Evolutionary conservation across 2,797 vertebrate species (phyloP).

Genomic region (Huso huso): DNA sequence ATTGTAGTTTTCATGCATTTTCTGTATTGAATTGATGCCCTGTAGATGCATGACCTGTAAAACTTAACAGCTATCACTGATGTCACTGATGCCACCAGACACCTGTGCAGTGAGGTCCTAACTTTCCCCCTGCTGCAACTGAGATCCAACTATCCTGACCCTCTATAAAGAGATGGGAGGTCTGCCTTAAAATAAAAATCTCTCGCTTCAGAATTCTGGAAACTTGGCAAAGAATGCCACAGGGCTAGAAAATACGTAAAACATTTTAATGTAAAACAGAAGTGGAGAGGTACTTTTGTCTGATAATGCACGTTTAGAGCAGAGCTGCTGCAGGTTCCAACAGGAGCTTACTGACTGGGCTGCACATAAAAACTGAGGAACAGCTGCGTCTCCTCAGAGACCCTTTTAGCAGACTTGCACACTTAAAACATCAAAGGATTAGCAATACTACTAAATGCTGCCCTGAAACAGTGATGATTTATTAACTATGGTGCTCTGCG

Average conservation of each 20-base stretch:
- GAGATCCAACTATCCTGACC: not conserved
- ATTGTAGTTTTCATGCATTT: too few relatives aligned
- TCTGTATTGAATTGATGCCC: too few relatives aligned
- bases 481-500: conserved; percentile 29
- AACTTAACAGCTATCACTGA: too few relatives aligned
- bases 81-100: conserved; percentile 19
- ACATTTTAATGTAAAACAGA: conserved; percentile 26
- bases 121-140: conserved; percentile 1
- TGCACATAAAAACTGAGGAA: conserved; percentile 42
- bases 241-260: conserved; percentile 36
- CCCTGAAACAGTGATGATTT: conserved; percentile 39
- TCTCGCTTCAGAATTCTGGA: conserved; percentile 28
- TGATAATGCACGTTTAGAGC: conserved; percentile 9
- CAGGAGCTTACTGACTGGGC: conserved; percentile 31
- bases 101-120: conserved; percentile 13
- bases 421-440: conserved; percentile 43
- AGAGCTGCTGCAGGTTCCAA: conserved; percentile 34
- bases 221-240: conserved; percentile 25
- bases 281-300: conserved; percentile 14
- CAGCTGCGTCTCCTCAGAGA: conserved; percentile 37
- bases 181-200: conserved; percentile 24
- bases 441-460: conserved; percentile 34
- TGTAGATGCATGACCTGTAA: too few relatives aligned
- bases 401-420: conserved; percentile 26
- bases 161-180: conserved; percentile 8